Evolutionary conservation across 2,113 vertebrate genomes (phyloP), one percentile per base, ranked within the genome.

Genomic region (Ciconia boyciana): DNA sequence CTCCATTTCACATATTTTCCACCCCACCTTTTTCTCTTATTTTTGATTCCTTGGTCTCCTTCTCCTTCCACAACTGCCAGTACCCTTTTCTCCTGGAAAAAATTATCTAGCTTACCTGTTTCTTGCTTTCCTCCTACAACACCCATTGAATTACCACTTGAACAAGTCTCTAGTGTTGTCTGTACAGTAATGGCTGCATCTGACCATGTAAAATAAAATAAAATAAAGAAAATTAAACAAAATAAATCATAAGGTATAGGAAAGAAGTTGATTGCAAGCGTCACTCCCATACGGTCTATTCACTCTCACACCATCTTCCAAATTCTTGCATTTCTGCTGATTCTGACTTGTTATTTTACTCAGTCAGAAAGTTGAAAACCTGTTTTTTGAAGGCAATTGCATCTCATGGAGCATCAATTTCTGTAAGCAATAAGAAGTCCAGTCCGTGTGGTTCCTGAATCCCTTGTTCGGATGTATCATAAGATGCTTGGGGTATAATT

Each of bases 241-340:
- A 54, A 69, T 15, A 5, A 58, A 15, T 6, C 1, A 4, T 31
- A 54, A 55, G 1, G 11, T 19, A 9, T 0, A 79, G 9, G 5
- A 68, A 71, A 46, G 4, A 41, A 55, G 1, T 41, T 52, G 5
- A 13, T 34, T 49, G 16, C 22, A 87, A 89, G 2, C 10, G 15
- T 70, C 32, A 68, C 7, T 2, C 11, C 4, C 14, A 7, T 32
- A 6, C 13, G 10, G 3, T 90, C 7, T n/a, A 7, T 58, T 71
- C 8, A 10, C 2, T 75, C 4, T 54, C 22, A 49, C 1, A 1
- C 1, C 4, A 5, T 0, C 0, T n/a, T 91, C 12, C 18, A 43
- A 28, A 74, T n/a, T 15, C 46, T 58, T 41, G 2, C 9, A 12
- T 69, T 77, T 70, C 3, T 68, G 10, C 15, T 71, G 5, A n/a